Evolutionary conservation across 2,888 invertebrate genomes (phyloP), one percentile per base, ranked within the genome.

Genomic region (Hyppa rectilinea): DNA sequence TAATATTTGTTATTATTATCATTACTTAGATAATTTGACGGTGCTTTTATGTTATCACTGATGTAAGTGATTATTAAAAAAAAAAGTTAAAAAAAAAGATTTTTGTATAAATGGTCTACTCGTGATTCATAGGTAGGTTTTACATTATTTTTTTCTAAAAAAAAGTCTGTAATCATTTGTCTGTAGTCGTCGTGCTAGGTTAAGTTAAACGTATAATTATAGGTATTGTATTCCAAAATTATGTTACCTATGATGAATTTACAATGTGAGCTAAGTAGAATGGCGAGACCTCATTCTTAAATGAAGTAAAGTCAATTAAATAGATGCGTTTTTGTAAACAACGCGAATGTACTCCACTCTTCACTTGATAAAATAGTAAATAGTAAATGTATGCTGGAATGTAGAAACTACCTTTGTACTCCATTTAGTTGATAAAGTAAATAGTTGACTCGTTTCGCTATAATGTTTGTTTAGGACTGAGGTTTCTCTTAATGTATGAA

Each of bases 1-100:
- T 91, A 89, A 82, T 77, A 81, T 84, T 84, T 38, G 71, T 85
- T 82, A 69, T 85, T 82, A 83, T 75, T 85, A 78, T 81, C 72
- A 71, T 69, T 81, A 75, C 62, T 82, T 78, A 83, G 70, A 82
- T 86, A 84, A 83, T 79, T 80, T 80, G 77, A 87, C 72, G 88
- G 89, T 91, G 90, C 88, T 91, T 90, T 87, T 86, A 83, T 67
- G 81, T 87, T 88, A 85, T 83, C 76, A 81, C 81, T 86, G 75
- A 81, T 68, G 67, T 81, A 71, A 81, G 83, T 81, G 72, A 82
- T 80, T 80, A 78, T 61, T 52, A 64, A 79, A 75, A 74, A 60
- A 63, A 52, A 60, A 38, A 34, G 5, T 5, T 20, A 64, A 71
- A 66, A 73, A 74, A 82, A 76, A 78, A 60, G 34, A 47, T 82